phyloP scores from a whole-genome alignment of 92 coral and sea anemone species.

The Blastomussa wellsi region DNA sequence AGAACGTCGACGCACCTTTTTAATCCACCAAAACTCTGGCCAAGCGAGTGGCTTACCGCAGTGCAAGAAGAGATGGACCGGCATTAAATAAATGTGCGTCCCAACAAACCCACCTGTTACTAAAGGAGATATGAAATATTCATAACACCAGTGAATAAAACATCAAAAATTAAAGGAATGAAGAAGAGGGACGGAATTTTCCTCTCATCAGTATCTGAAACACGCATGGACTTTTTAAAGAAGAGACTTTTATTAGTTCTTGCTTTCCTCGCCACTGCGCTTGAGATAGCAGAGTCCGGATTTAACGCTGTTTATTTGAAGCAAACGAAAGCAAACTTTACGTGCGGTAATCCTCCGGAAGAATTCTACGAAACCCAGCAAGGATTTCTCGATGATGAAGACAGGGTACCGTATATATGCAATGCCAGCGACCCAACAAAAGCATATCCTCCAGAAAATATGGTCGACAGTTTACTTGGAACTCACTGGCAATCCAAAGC shows the following conservation, averaged over 20 bases:
- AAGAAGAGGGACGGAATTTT: conserved; percentile 5
- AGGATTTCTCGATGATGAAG: conserved; percentile 36
- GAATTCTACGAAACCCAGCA: conserved; percentile 69
- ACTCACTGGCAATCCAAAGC: conserved; percentile 91
- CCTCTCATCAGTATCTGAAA: background rate
- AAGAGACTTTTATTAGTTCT: background rate
- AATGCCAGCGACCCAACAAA: conserved; percentile 71
- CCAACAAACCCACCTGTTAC: conserved; percentile 17
- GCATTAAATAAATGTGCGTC: background rate
- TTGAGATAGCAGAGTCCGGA: conserved; percentile 15
- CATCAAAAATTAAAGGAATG: conserved; percentile 15
- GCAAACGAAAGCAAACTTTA: conserved; percentile 64
- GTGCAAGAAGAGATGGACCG: background rate
- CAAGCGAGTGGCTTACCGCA: conserved; percentile 27
- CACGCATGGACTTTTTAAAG: conserved; percentile 2
- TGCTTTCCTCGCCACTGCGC: background rate
- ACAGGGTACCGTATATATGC: conserved; percentile 56
- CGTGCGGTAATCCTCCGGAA: conserved; percentile 89
- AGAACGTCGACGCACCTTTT: background rate
- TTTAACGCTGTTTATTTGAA: conserved; percentile 66
- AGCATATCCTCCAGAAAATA: conserved; percentile 70
- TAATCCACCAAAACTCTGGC: background rate
- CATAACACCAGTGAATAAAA: conserved; percentile 13
- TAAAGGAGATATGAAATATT: conserved; percentile 16
- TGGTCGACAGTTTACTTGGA: conserved; percentile 73